A percentile compares a stretch with the other conserved stretches of the same genome.
phyloP scores from a whole-genome alignment of 2,888 invertebrate species.

The Operophtera brumata region DNA sequence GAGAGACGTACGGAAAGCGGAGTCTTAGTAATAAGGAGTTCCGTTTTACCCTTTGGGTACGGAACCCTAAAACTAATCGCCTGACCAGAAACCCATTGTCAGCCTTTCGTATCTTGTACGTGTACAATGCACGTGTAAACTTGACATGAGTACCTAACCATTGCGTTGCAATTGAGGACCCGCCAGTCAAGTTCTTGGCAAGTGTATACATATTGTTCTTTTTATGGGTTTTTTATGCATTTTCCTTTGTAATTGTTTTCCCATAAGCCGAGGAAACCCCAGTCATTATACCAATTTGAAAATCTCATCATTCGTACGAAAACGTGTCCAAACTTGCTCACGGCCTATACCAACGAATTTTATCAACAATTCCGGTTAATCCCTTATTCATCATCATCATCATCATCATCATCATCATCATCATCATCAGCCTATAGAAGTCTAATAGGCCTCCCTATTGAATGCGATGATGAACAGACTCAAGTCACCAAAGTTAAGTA shows the following conservation, averaged over 20 bases:
- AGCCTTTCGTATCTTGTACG: not conserved
- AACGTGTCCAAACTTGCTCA: too few species aligned
- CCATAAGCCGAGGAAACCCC: conserved; percentile 27
- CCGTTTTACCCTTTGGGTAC: too few species aligned
- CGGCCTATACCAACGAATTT: too few species aligned
- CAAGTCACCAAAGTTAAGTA: too few species aligned
- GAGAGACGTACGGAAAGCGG: too few species aligned
- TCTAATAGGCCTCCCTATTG: too few species aligned
- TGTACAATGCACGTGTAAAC: conserved; percentile 7
- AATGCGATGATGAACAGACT: too few species aligned
- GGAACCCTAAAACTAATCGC: not conserved
- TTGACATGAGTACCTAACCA: not conserved
- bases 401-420: too few species aligned
- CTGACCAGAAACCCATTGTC: not conserved
- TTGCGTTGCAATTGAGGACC: conserved; percentile 5
- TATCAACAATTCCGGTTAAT: too few species aligned
- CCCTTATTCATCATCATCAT: too few species aligned
- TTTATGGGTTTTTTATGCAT: conserved; percentile 13
- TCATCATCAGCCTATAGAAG: too few species aligned
- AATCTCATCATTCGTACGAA: conserved; percentile 19
- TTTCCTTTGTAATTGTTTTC: conserved; percentile 17
- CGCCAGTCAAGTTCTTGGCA: conserved; percentile 3
- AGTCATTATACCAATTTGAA: conserved; percentile 22
- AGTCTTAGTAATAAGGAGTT: too few species aligned
- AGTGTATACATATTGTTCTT: conserved; percentile 7